Evolutionary conservation across 2,797 vertebrate species (phyloP).

Genomic region (Sebastes reedi): DNA sequence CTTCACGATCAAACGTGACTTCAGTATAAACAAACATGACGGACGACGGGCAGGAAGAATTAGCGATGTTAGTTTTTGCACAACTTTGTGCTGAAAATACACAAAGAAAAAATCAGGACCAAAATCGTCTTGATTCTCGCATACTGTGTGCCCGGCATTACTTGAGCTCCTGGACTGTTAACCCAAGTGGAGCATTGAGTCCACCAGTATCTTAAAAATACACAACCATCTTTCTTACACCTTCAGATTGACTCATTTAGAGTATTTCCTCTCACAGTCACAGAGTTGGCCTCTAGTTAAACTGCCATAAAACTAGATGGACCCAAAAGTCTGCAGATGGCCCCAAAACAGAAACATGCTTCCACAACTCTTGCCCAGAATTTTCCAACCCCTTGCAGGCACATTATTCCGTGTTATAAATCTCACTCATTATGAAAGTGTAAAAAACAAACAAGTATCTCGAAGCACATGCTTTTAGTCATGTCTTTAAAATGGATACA

Average conservation of each 20-base stretch:
- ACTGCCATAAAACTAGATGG: slow-evolving; percentile 12
- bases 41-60: no score
- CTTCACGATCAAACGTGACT: no score
- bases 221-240: not conserved
- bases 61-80: no score
- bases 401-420: not conserved
- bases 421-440: not conserved
- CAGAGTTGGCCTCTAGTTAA: not conserved
- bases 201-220: not conserved
- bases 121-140: no score
- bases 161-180: not conserved
- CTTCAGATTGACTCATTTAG: not conserved
- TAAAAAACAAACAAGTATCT: not conserved
- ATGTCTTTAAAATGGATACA: not conserved
- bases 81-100: no score
- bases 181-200: not conserved
- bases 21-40: no score
- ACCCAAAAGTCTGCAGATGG: slow-evolving; percentile 14
- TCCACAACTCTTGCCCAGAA: not conserved
- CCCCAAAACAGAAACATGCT: not conserved
- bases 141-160: not conserved
- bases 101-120: no score
- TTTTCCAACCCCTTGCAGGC: not conserved
- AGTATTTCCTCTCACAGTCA: not conserved
- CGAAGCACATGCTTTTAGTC: not conserved